Base-by-base conservation (phyloP, 1,140 invertebrate genomes). In the Lepidurus apus region DNA sequence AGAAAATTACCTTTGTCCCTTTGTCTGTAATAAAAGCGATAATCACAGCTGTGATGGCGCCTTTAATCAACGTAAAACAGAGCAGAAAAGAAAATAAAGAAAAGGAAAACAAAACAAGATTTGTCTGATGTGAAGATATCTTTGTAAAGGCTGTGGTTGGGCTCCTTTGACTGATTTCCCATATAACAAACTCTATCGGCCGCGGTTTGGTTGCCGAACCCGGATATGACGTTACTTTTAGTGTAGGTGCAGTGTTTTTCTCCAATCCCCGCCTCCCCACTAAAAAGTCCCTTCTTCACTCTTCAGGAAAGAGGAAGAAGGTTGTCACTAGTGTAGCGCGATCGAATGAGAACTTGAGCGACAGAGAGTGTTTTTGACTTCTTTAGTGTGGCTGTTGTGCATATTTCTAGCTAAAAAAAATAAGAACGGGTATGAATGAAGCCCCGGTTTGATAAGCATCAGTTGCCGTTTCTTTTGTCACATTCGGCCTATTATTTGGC, bases 391-490 rank as follows among this genome's bases (percentile, higher is more conserved):
- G 53, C 34, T 65, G 53, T 1, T 13, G 53, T 65, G 53, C 21
- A 7, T 21, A 21, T 65, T 8, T n/a, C 53, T 21, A 65, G 8
- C 1, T 65, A 1, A 0, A 13, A 7, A 65, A 21, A 3, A 34
- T 47, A 65, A 21, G 7, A 65, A 65, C 53, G 53, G 53, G 17
- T 65, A 65, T 65, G 53, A 65, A 65, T 65, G 53, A 65, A 65
- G 13, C 7, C 8, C 9, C 53, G 4, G n/a, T 17, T 65, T 13
- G n/a, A 9, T 13, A 65, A 17, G 21, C 53, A 65, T 1, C 34
- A 34, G 34, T 7, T 65, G 13, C 53, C 53, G 17, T 11, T 7
- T 65, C 53, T 11, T 17, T 21, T 17, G 13, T 65, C 17, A 7
- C 53, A 65, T 7, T 65, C 53, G 53, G 53, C 53, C 53, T 65